Conservation (phyloP, 2,888 invertebrate species). For the Caenorhabditis virilis region DNA sequence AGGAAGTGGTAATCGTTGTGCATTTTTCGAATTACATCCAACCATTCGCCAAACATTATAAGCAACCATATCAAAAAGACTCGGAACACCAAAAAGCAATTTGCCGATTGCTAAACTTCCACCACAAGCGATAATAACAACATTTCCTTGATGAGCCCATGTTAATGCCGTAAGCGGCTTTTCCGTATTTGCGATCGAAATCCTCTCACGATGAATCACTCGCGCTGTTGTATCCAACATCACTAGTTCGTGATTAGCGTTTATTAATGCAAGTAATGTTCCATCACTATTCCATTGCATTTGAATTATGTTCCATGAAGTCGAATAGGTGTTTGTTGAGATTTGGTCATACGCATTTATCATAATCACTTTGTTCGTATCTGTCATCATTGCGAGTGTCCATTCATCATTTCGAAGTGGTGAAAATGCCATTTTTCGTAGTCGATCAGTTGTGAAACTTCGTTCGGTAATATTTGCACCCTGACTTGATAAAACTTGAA, state of each 20-base stretch:
- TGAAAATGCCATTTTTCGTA: conserved; percentile 55
- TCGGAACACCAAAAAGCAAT: conserved; percentile 80
- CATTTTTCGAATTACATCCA: conserved; percentile 65
- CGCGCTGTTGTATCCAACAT: conserved; percentile 34
- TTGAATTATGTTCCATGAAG: conserved; percentile 37
- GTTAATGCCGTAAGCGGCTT: conserved; percentile 81
- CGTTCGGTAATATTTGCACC: conserved; percentile 62
- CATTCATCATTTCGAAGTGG: conserved; percentile 47
- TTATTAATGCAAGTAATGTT: conserved; percentile 59
- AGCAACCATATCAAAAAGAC: conserved; percentile 80
- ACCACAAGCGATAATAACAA: conserved; percentile 86
- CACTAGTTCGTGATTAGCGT: conserved; percentile 44
- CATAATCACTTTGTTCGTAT: conserved; percentile 38
- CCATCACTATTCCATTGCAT: conserved; percentile 62
- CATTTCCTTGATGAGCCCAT: conserved; percentile 95
- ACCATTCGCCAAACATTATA: conserved; percentile 62
- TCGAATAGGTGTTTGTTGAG: conserved; percentile 21
- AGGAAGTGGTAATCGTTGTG: conserved; percentile 84
- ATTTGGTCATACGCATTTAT: conserved; percentile 42
- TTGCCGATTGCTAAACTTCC: conserved; percentile 80
- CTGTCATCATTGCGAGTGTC: conserved; percentile 56
- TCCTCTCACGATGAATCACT: conserved; percentile 41
- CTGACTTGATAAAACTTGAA: conserved; percentile 59
- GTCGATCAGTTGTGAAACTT: conserved; percentile 42
- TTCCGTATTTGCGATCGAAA: conserved; percentile 8